These are phyloP conservation scores for Heterocephalus glaber DNA, from an alignment of 2,113 vertebrate genomes.

Conservation along the genomic window DNA sequence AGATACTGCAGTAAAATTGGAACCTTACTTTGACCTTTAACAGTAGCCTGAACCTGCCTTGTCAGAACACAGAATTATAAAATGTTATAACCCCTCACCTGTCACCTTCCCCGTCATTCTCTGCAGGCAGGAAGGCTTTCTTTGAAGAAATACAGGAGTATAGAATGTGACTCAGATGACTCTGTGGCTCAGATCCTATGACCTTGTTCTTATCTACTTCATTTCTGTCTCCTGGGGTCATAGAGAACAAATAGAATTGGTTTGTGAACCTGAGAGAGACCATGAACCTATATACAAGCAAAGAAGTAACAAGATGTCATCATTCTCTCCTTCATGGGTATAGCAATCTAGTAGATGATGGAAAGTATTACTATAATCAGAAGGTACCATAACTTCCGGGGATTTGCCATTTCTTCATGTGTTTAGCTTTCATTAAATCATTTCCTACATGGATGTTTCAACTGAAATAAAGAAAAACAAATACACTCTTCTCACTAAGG, in stretches of 20 bases:
- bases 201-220: background rate
- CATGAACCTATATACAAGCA: background rate
- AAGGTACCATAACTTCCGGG: background rate
- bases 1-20: background rate
- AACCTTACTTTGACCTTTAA: conserved; percentile 11
- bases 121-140: background rate
- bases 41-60: background rate
- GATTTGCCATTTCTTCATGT: background rate
- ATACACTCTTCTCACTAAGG: background rate
- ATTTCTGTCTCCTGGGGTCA: background rate
- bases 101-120: background rate
- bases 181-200: background rate
- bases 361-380: background rate
- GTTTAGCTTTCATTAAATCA: background rate
- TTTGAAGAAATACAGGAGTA: conserved; percentile 22
- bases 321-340: background rate
- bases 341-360: background rate
- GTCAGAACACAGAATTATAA: background rate
- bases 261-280: conserved; percentile 8
- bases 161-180: background rate
- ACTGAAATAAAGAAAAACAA: background rate
- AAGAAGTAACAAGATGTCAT: background rate
- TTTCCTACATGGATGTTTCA: background rate
- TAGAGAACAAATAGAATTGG: background rate
- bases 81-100: background rate